Base-by-base conservation (phyloP, 2,797 vertebrate genomes). In the Aeoliscus strigatus region DNA sequence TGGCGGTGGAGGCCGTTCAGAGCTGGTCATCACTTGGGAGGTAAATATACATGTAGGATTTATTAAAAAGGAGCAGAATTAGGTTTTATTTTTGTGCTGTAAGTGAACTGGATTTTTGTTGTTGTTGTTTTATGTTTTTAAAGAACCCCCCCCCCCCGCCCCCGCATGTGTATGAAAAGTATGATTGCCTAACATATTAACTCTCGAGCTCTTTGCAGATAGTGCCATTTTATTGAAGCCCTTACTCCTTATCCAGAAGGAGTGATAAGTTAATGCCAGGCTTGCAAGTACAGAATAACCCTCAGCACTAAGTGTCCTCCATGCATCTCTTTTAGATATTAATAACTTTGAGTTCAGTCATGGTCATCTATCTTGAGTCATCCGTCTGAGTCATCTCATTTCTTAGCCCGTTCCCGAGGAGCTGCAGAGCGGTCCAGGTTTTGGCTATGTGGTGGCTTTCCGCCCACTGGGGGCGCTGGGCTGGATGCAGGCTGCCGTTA, bases 11-110 rank as follows among this genome's bases (percentile, higher is more conserved):
- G 92, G 91, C 73, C 93, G 90, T 24, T 91, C 92, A 1, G 93
- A 97, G 66, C 86, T 96, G 55, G 93, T 96, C 73, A 97, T 97
- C 65, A 94, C 92, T 0, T 96, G 93, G 93, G 94, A 97, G 91
- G 94, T 97, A 83, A 87, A 61, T 24, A 2, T 49, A 13, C 11
- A 27, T 47, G 51, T 18, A 30, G 9, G n/a, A 35, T 14, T 8
- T 3, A 9, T 12, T 1, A 2, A n/a, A n/a, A n/a, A n/a, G n/a
- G n/a, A n/a, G n/a, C n/a, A n/a, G n/a, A n/a, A n/a, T n/a, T n/a
- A n/a, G 29, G 14, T 18, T 33, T 14, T n/a, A 4, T n/a, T 14
- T 1, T 14, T 39, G 1, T 13, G 5, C 6, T 40, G 11, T n/a
- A 23, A n/a, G 12, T 15, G 1, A 17, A 21, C 6, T 21, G 18